A percentile compares a stretch with the other conserved stretches of the same genome.
phyloP scores from a whole-genome alignment of 2,888 invertebrate species.

The Tyria jacobaeae region DNA sequence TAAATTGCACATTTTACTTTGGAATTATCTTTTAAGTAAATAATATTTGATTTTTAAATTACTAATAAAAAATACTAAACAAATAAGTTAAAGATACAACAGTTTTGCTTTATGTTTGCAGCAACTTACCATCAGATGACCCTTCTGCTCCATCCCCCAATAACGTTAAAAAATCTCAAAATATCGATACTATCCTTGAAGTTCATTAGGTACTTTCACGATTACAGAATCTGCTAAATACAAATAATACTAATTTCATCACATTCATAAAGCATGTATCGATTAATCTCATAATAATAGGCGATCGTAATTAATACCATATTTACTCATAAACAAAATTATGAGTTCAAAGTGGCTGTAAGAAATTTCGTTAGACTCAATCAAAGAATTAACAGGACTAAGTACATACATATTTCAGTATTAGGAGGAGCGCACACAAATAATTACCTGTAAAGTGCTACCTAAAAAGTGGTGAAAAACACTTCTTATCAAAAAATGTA shows the following conservation, averaged over 20 bases:
- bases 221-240: not conserved
- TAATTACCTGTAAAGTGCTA: not conserved
- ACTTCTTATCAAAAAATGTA: no score
- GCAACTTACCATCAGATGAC: no score
- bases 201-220: not conserved
- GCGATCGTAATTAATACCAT: slow-evolving; percentile 49
- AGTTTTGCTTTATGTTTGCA: no score
- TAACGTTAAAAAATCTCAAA: no score
- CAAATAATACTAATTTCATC: slow-evolving; percentile 10
- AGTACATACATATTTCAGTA: slow-evolving; percentile 83
- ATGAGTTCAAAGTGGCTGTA: slow-evolving; percentile 66
- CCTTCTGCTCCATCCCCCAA: no score
- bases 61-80: no score
- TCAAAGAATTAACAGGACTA: slow-evolving; percentile 75
- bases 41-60: no score
- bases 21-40: no score
- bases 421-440: slow-evolving; percentile 25
- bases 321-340: slow-evolving; percentile 56
- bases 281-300: slow-evolving; percentile 28
- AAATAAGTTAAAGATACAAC: no score
- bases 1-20: no score
- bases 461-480: not conserved
- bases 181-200: not conserved
- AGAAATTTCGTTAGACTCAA: slow-evolving; percentile 77
- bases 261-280: slow-evolving; percentile 17